Conservation (phyloP, 1,140 invertebrate species). For the Drosophila sp. region DNA sequence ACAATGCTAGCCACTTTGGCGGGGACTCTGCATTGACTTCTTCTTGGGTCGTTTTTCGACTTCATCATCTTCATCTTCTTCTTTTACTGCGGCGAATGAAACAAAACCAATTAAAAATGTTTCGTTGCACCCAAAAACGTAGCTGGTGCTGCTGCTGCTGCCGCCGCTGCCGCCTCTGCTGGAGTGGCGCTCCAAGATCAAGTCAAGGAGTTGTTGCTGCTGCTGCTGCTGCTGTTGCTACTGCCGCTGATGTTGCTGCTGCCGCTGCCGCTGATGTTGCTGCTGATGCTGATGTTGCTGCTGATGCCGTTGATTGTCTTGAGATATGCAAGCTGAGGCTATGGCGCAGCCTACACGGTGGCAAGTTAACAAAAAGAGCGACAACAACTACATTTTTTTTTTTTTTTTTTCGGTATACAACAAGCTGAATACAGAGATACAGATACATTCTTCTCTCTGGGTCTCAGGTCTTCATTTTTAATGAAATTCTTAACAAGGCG, state of each 20-base stretch:
- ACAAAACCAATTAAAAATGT: slow-evolving; percentile 83
- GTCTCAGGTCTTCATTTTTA: slow-evolving; percentile 82
- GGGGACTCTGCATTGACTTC: slow-evolving; percentile 40
- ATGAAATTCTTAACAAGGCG: slow-evolving; percentile 82
- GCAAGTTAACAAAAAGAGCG: slow-evolving; percentile 72
- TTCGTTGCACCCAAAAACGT: slow-evolving; percentile 81
- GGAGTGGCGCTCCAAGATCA: slow-evolving; percentile 21
- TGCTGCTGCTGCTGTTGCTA: slow-evolving; percentile 39
- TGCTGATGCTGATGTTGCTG: slow-evolving; percentile 52
- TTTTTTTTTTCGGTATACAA: slow-evolving; percentile 42
- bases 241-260: slow-evolving; percentile 38
- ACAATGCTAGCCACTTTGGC: slow-evolving; percentile 79
- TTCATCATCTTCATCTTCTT: slow-evolving; percentile 16
- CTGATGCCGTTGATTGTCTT: slow-evolving; percentile 69
- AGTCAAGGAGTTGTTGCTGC: slow-evolving; percentile 9
- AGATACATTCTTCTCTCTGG: slow-evolving; percentile 70
- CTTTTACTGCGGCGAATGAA: slow-evolving; percentile 57
- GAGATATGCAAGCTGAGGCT: slow-evolving; percentile 69
- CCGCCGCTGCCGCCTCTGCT: slow-evolving; percentile 51
- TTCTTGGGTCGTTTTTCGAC: slow-evolving; percentile 1
- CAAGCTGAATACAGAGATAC: slow-evolving; percentile 29
- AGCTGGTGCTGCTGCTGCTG: slow-evolving; percentile 46
- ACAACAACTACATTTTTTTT: slow-evolving; percentile 73
- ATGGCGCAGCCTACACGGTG: slow-evolving; percentile 70
- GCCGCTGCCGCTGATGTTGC: slow-evolving; percentile 56